Evolutionary conservation across 2,113 vertebrate species (phyloP).

Genomic region (Dipodomys ordii): DNA sequence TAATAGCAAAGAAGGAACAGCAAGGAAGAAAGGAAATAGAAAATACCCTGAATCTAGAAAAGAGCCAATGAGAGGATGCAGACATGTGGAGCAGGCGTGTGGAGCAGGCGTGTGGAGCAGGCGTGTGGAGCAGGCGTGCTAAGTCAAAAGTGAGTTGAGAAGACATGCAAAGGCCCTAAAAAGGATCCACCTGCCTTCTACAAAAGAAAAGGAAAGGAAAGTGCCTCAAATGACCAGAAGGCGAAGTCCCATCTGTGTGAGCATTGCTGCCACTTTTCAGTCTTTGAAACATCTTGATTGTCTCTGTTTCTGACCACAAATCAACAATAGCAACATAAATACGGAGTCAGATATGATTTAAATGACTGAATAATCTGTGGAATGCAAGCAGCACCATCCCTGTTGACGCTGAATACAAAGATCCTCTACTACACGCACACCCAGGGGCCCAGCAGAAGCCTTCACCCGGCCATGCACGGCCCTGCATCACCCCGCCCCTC

Average conservation of each 20-base stretch:
- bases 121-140: background rate
- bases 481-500: background rate
- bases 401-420: background rate
- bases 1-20: background rate
- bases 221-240: background rate
- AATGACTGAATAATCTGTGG: background rate
- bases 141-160: background rate
- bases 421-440: too few relatives aligned
- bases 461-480: background rate
- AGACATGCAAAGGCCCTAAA: background rate
- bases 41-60: background rate
- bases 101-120: too few relatives aligned
- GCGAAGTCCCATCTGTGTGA: background rate
- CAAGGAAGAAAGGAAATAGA: background rate
- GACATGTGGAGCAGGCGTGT: too few relatives aligned
- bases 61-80: background rate
- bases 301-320: background rate
- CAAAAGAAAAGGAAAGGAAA: background rate
- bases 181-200: background rate
- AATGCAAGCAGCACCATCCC: too few relatives aligned
- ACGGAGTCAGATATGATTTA: background rate
- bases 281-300: background rate
- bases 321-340: background rate
- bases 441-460: background rate
- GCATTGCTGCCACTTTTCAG: background rate